A percentile compares a stretch with the other conserved stretches of the same genome.
phyloP scores from a whole-genome alignment of 2,888 invertebrate genomes.

The Colostygia pectinataria region DNA sequence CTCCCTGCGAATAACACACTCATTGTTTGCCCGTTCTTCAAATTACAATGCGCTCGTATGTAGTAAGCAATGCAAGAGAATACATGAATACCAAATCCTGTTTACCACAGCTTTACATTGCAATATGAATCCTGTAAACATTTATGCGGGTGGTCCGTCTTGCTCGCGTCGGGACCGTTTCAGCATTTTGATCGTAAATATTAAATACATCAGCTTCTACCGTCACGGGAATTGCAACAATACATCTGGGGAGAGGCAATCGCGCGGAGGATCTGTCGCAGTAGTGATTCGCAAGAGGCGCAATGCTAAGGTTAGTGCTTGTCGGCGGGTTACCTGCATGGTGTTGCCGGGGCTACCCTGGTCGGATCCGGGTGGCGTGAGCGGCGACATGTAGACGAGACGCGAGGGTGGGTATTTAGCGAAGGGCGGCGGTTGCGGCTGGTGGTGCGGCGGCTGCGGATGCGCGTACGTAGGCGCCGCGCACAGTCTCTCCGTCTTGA shows the following conservation, averaged over 20 bases:
- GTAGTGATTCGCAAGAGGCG: conserved; percentile 59
- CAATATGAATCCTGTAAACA: conserved; percentile 34
- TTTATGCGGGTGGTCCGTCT: conserved; percentile 42
- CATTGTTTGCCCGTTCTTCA: conserved; percentile 37
- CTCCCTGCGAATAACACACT: conserved; percentile 70
- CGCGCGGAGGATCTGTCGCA: conserved; percentile 65
- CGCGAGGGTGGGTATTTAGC: conserved; percentile 75
- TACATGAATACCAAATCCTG: conserved; percentile 21
- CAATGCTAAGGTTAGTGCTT: conserved; percentile 11
- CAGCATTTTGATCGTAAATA: conserved; percentile 39
- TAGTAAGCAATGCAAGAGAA: conserved; percentile 7
- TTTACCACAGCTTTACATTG: conserved; percentile 17
- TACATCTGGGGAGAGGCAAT: conserved; percentile 40
- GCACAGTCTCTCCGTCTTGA: conserved; percentile 89
- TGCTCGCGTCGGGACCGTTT: conserved; percentile 34
- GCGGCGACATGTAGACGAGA: conserved; percentile 90
- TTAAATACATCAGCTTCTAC: conserved; percentile 26
- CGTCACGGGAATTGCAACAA: conserved; percentile 40
- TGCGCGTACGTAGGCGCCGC: conserved; percentile 79
- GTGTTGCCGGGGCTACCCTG: conserved; percentile 92
- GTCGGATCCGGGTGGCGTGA: conserved; percentile 94
- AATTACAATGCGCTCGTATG: conserved; percentile 7
- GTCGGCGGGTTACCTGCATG: conserved; percentile 84
- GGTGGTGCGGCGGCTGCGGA: conserved; percentile 58
- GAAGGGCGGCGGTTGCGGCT: conserved; percentile 61